Evolutionary conservation across 2,888 invertebrate species (phyloP).

Genomic region (Temnothorax unifasciatus): DNA sequence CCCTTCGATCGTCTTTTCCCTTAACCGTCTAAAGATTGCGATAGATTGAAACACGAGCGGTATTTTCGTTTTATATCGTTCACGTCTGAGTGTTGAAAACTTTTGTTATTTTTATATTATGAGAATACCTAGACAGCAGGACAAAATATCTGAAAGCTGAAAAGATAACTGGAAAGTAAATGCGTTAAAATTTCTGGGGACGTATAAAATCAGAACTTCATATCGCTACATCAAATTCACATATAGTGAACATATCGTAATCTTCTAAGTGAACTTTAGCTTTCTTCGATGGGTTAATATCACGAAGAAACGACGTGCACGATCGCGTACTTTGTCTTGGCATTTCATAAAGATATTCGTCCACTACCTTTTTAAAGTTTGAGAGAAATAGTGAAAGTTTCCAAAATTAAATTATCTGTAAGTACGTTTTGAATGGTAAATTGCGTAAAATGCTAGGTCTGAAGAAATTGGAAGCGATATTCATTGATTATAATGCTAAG

Average conservation of each 20-base stretch:
- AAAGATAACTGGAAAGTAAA: conserved; percentile 14
- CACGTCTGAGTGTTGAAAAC: conserved; percentile 36
- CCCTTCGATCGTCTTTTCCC: conserved; percentile 55
- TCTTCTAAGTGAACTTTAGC: conserved; percentile 6
- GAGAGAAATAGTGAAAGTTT: background rate
- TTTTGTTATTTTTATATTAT: conserved; percentile 29
- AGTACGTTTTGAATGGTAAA: background rate
- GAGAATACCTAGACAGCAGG: conserved; percentile 2
- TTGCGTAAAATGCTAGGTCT: background rate
- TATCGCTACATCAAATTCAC: background rate
- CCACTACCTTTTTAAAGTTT: background rate
- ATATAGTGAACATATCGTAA: background rate
- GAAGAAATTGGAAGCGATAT: background rate
- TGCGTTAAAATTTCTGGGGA: conserved; percentile 9
- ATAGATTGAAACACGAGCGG: conserved; percentile 7
- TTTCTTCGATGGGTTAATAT: background rate
- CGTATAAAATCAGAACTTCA: conserved; percentile 7
- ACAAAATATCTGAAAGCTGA: conserved; percentile 22
- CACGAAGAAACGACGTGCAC: conserved; percentile 1
- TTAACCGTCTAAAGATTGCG: conserved; percentile 17
- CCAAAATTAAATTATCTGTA: background rate
- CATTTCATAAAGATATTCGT: conserved; percentile 5
- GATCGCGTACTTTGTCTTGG: background rate
- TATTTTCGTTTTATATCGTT: conserved; percentile 38
- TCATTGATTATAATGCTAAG: background rate